Percentiles rank a stretch among this genome's conserved stretches.
Conservation (phyloP, 2,888 invertebrate genomes). For the Caenorhabditis angaria region DNA sequence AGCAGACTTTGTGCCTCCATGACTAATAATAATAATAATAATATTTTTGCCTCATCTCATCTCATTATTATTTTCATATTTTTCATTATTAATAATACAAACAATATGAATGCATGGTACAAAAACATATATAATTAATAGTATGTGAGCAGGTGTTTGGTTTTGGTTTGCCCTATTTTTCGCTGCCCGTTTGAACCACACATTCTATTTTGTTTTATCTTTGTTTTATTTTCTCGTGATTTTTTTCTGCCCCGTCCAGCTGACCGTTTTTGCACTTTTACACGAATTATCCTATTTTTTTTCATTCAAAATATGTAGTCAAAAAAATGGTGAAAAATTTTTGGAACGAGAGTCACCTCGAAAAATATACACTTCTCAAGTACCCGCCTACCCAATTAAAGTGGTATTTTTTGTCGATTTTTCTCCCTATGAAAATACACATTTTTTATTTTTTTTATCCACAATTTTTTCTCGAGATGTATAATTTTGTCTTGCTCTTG, state of each 20-base stretch:
- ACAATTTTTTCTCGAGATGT: background rate
- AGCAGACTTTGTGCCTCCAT: background rate
- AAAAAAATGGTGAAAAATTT: too few species aligned
- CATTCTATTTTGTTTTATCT: conserved; percentile 4
- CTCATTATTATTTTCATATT: background rate
- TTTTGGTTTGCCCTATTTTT: too few species aligned
- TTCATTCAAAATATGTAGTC: too few species aligned
- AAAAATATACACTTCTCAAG: background rate
- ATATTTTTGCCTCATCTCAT: too few species aligned
- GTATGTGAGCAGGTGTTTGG: background rate
- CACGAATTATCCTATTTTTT: background rate
- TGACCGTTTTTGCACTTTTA: background rate
- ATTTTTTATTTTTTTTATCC: background rate
- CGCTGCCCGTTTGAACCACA: background rate
- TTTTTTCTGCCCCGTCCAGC: background rate
- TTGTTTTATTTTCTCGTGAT: background rate
- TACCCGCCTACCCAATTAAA: background rate
- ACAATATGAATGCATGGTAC: too few species aligned
- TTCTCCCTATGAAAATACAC: background rate
- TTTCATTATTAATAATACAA: background rate
- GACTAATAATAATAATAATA: too few species aligned
- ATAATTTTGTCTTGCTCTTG: background rate
- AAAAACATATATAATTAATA: background rate
- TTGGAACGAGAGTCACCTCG: background rate
- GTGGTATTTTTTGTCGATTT: background rate